Conservation (phyloP, 2,797 vertebrate species). For the Tangara arthus region DNA sequence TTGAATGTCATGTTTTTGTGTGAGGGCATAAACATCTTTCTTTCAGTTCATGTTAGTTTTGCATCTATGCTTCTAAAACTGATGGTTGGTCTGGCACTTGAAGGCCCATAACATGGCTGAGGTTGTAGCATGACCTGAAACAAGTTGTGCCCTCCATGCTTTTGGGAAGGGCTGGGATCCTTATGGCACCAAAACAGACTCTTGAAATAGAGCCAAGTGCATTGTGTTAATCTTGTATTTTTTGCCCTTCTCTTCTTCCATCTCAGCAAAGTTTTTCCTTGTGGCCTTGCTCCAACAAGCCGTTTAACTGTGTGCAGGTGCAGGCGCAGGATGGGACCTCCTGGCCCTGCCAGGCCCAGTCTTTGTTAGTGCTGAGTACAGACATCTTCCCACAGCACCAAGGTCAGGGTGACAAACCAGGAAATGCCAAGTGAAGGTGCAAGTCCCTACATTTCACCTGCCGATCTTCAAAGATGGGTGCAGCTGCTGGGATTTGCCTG, state of each 20-base stretch:
- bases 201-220: not conserved
- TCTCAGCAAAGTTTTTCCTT: not conserved
- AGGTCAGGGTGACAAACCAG: not conserved
- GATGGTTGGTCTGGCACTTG: not conserved
- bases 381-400: not conserved
- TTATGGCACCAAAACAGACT: not conserved
- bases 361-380: not conserved
- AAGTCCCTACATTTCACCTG: not conserved
- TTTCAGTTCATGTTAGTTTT: not conserved
- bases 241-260: not conserved
- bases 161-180: not conserved
- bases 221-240: not conserved
- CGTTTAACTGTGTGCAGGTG: not conserved
- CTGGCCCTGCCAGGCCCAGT: not conserved
- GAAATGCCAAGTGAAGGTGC: not conserved
- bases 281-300: not conserved
- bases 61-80: not conserved
- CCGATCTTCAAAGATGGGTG: not conserved
- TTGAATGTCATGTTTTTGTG: not conserved
- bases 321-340: not conserved
- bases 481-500: not conserved
- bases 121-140: not conserved
- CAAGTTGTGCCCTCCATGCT: accelerated
- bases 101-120: not conserved
- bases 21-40: not conserved